Conservation (phyloP, 2,113 vertebrate genomes). For the Cyphomyrus plagiostoma region DNA sequence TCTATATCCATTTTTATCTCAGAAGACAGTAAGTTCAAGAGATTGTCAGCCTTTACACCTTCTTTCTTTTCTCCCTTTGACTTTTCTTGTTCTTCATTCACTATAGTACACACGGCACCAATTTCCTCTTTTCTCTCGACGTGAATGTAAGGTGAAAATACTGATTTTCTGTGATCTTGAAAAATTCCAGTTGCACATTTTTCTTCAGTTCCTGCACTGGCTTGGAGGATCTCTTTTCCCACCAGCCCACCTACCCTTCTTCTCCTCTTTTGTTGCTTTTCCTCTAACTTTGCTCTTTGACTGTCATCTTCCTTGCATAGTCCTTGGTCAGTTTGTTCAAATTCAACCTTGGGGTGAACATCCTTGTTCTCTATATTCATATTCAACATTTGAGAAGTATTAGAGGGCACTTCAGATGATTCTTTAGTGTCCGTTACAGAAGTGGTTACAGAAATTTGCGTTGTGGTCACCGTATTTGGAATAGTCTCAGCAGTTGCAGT, state of each 20-base stretch:
- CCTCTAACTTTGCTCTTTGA: constrained; percentile 52
- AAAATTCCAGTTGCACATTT: constrained; percentile 33
- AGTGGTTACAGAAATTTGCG: constrained; percentile 11
- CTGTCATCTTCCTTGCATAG: constrained; percentile 66
- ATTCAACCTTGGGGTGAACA: constrained; percentile 53
- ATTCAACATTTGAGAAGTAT: constrained; percentile 53
- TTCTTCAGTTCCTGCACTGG: constrained; percentile 32
- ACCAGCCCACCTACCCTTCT: constrained; percentile 38
- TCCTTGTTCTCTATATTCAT: constrained; percentile 60
- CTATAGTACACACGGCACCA: constrained; percentile 87
- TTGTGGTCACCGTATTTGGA: constrained; percentile 25
- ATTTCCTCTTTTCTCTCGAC: constrained; percentile 88
- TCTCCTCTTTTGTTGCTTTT: constrained; percentile 54
- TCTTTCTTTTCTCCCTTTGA: constrained; percentile 58
- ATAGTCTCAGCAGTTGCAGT: not conserved
- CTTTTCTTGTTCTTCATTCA: constrained; percentile 89
- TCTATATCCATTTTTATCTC: constrained; percentile 59
- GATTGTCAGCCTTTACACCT: constrained; percentile 45
- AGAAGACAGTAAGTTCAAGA: constrained; percentile 46
- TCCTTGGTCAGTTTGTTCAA: constrained; percentile 67
- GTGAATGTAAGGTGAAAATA: constrained; percentile 90
- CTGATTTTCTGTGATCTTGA: constrained; percentile 51
- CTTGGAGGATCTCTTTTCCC: constrained; percentile 53
- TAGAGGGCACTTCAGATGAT: constrained; percentile 45
- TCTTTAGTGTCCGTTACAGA: constrained; percentile 37